Conservation (phyloP, 2,888 invertebrate genomes). For the Mechanitis mazaeus region DNA sequence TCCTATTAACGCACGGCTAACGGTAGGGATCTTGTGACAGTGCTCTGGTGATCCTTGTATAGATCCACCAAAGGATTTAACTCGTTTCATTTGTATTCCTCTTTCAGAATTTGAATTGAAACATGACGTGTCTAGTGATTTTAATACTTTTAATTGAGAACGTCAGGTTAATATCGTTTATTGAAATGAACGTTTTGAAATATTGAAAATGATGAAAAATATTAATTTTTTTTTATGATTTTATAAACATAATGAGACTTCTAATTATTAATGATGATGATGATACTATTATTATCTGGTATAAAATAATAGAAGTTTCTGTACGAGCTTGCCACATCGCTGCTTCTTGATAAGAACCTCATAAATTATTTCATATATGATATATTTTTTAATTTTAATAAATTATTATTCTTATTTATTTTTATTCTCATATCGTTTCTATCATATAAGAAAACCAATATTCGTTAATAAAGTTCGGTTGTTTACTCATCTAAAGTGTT, state of each 20-base stretch:
- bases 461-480: constrained; percentile 29
- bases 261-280: too few relatives aligned
- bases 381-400: too few relatives aligned
- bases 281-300: too few relatives aligned
- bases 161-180: too few relatives aligned
- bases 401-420: background rate
- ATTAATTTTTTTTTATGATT: too few relatives aligned
- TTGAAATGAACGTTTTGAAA: too few relatives aligned
- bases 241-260: too few relatives aligned
- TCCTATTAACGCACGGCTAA: constrained; percentile 74
- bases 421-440: background rate
- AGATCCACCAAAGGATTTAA: constrained; percentile 40
- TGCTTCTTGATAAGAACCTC: too few relatives aligned
- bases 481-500: constrained; percentile 70
- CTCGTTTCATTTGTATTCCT: constrained; percentile 29
- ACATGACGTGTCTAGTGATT: background rate
- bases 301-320: too few relatives aligned
- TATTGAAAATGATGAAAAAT: too few relatives aligned
- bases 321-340: too few relatives aligned
- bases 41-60: constrained; percentile 53
- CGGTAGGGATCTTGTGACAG: constrained; percentile 65
- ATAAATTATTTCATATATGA: too few relatives aligned
- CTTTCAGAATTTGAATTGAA: background rate
- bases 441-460: constrained; percentile 5
- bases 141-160: background rate